A percentile compares a stretch with the other conserved stretches of the same genome.
phyloP scores from a whole-genome alignment of 2,888 invertebrate species.

The Philopedon plagiatum region DNA sequence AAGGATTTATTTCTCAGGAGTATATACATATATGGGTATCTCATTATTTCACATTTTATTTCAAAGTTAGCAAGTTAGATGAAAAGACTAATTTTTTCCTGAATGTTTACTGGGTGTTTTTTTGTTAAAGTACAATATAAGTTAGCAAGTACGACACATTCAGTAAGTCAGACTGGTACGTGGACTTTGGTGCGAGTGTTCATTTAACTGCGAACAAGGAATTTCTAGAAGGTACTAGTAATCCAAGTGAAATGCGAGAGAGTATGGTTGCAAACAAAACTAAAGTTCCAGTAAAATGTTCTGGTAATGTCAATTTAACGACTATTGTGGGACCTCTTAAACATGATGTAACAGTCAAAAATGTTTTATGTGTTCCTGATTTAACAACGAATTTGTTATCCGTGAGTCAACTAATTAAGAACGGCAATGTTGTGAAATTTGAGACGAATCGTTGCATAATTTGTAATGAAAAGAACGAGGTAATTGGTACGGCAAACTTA shows the following conservation, averaged over 20 bases:
- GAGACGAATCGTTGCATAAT: conserved; percentile 17
- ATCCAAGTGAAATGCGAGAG: conserved; percentile 29
- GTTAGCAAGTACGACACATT: conserved; percentile 44
- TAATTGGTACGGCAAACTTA: conserved; percentile 14
- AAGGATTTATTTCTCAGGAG: too few relatives aligned
- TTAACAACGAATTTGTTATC: conserved; percentile 54
- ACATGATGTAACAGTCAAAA: conserved; percentile 39
- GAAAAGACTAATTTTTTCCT: too few relatives aligned
- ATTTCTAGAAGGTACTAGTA: conserved; percentile 29
- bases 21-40: too few relatives aligned
- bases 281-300: background rate
- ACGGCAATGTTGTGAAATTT: conserved; percentile 52
- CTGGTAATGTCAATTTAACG: background rate
- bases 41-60: too few relatives aligned
- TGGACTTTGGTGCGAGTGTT: conserved; percentile 53
- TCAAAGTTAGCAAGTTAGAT: too few relatives aligned
- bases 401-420: conserved; percentile 53
- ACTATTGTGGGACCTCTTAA: background rate
- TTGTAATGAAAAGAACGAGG: background rate
- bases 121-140: too few relatives aligned
- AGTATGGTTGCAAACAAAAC: conserved; percentile 16
- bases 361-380: conserved; percentile 51
- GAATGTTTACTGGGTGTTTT: too few relatives aligned
- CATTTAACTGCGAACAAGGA: conserved; percentile 50
- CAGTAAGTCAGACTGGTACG: conserved; percentile 30